Conservation (phyloP, 2,113 vertebrate species). For the Labrus mixtus region DNA sequence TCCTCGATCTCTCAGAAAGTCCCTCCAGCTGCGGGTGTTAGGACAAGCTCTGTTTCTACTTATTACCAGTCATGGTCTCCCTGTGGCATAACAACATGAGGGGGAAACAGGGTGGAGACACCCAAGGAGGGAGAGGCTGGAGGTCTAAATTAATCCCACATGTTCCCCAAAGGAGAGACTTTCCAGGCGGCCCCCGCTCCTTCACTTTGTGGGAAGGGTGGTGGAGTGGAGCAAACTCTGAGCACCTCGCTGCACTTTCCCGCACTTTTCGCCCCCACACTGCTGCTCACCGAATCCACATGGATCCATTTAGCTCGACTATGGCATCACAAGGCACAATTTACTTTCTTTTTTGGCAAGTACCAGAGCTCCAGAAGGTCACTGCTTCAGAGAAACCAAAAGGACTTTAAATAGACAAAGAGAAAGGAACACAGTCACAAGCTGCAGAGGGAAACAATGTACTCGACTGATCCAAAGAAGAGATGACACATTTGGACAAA, state of each 20-base stretch:
- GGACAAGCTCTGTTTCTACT: conserved; percentile 69
- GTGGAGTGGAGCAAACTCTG: conserved; percentile 34
- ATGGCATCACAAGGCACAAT: conserved; percentile 67
- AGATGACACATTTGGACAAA: conserved; percentile 23
- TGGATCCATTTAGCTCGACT: conserved; percentile 72
- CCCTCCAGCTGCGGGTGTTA: conserved; percentile 29
- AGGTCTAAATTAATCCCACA: conserved; percentile 84
- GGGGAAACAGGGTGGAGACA: conserved; percentile 76
- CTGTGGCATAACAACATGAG: conserved; percentile 69
- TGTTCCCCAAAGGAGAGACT: conserved; percentile 73
- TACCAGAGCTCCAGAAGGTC: conserved; percentile 40
- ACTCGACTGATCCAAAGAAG: conserved; percentile 18
- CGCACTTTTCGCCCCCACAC: conserved; percentile 76
- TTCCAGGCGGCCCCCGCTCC: conserved; percentile 55
- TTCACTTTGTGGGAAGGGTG: conserved; percentile 35
- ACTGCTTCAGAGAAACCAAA: conserved; percentile 45
- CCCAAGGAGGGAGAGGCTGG: conserved; percentile 74
- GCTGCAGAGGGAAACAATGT: conserved; percentile 11
- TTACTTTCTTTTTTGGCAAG: conserved; percentile 57
- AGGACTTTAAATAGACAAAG: conserved; percentile 46
- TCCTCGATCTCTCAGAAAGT: conserved; percentile 34
- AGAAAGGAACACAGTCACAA: conserved; percentile 24
- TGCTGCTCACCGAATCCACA: conserved; percentile 66
- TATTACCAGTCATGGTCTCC: conserved; percentile 67
- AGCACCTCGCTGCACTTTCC: conserved; percentile 69